Evolutionary conservation across 2,113 vertebrate genomes (phyloP).

Genomic region (Pica pica): DNA sequence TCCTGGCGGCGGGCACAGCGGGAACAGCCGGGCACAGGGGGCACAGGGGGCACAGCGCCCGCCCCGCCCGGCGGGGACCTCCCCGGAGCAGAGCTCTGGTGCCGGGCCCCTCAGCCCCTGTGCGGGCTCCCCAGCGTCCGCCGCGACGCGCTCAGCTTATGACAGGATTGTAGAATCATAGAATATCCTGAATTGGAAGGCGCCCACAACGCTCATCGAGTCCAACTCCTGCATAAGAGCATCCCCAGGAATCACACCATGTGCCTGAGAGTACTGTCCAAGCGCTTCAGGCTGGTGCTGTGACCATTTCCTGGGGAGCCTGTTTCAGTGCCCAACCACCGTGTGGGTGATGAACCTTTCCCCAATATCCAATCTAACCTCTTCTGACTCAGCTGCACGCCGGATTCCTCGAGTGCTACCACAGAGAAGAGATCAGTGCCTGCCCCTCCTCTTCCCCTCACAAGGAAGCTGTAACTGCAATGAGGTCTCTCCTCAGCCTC

Average conservation of each 20-base stretch:
- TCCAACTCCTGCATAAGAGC: neutral
- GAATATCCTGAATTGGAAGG: neutral
- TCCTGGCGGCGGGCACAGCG: rapidly evolving
- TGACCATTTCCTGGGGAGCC: neutral
- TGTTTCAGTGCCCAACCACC: neutral
- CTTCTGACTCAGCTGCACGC: rapidly evolving
- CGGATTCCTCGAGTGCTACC: rapidly evolving
- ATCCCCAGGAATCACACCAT: rapidly evolving
- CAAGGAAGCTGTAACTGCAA: rapidly evolving
- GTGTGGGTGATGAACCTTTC: neutral
- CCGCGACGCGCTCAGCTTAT: neutral
- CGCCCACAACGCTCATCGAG: no score
- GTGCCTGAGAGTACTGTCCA: neutral
- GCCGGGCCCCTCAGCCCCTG: no score
- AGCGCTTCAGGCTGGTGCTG: neutral
- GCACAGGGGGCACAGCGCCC: no score
- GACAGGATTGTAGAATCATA: neutral
- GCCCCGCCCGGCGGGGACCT: no score
- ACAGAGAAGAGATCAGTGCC: neutral
- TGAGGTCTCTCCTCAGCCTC: neutral
- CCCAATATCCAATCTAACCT: rapidly evolving
- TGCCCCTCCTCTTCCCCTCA: neutral
- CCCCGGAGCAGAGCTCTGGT: no score
- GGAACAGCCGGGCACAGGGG: neutral
- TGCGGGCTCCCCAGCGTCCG: no score